These are phyloP conservation scores for Gerosis bhagava DNA, from an alignment of 2,888 invertebrate genomes.

Conservation along the genomic window DNA sequence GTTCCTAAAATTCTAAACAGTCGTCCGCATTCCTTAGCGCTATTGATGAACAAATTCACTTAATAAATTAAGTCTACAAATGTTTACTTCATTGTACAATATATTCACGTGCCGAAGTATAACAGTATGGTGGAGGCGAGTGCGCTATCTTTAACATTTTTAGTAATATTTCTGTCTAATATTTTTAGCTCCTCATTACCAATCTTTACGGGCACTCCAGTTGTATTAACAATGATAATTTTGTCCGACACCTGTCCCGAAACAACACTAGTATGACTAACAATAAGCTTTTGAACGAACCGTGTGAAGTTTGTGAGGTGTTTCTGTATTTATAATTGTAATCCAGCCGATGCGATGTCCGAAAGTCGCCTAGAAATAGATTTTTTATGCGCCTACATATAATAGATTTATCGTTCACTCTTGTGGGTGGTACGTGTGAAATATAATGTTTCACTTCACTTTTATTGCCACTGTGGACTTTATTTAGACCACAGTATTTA, in stretches of 20 bases:
- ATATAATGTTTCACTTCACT: conserved; percentile 18
- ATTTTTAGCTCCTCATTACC: conserved; percentile 12
- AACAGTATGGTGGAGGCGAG: conserved; percentile 9
- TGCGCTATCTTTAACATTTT: conserved; percentile 7
- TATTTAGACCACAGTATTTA: conserved; percentile 12
- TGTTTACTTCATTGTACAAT: conserved; percentile 16
- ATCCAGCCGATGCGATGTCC: conserved; percentile 32
- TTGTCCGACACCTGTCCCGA: conserved; percentile 13
- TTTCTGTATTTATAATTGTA: conserved; percentile 40
- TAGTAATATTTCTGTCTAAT: conserved; percentile 9
- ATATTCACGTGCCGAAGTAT: conserved; percentile 7
- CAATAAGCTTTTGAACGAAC: conserved; percentile 33
- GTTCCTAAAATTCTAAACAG: no score
- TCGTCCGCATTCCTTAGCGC: neutral
- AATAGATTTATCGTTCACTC: conserved; percentile 31
- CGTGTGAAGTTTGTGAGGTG: conserved; percentile 42
- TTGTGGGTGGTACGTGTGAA: conserved; percentile 33
- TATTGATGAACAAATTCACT: conserved; percentile 22
- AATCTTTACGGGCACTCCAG: conserved; percentile 8
- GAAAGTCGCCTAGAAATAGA: conserved; percentile 39
- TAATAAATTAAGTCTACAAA: conserved; percentile 15
- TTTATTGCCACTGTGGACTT: conserved; percentile 11
- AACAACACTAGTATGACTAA: conserved; percentile 30
- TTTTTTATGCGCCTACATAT: conserved; percentile 38
- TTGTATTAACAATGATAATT: conserved; percentile 5